These are phyloP conservation scores for Drosophila kikkawai DNA, from an alignment of 1,140 invertebrate species.

Conservation along the genomic window DNA sequence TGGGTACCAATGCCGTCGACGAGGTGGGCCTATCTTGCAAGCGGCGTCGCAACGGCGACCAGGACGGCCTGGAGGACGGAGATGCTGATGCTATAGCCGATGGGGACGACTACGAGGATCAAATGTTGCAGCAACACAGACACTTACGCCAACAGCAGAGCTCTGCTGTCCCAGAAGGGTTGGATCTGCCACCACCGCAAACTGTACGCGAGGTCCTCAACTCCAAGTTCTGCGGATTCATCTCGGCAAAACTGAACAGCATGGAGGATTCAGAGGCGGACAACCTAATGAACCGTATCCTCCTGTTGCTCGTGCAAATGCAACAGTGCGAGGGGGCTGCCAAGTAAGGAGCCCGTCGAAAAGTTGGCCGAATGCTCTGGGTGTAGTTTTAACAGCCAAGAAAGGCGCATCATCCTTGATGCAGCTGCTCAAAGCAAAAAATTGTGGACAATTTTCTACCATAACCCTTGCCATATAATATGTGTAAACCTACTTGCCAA, in stretches of 20 bases:
- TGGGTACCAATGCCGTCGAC: conserved; percentile 39
- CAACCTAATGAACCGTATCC: conserved; percentile 83
- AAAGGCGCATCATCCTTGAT: conserved; percentile 58
- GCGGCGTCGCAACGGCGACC: conserved; percentile 62
- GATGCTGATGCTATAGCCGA: conserved; percentile 45
- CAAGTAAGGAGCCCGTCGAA: conserved; percentile 34
- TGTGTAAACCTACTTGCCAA: conserved; percentile 41
- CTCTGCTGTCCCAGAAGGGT: conserved; percentile 33
- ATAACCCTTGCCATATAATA: conserved; percentile 52
- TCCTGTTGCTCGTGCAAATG: conserved; percentile 78
- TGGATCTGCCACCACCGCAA: conserved; percentile 74
- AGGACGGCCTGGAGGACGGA: conserved; percentile 53
- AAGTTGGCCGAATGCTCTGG: background rate
- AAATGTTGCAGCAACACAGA: conserved; percentile 82
- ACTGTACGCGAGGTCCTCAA: conserved; percentile 81
- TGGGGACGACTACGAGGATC: conserved; percentile 78
- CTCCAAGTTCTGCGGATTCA: conserved; percentile 82
- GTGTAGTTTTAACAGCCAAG: conserved; percentile 24
- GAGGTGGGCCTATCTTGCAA: conserved; percentile 34
- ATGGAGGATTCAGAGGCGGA: conserved; percentile 82
- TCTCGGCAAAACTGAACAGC: conserved; percentile 82
- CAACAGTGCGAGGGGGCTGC: conserved; percentile 60
- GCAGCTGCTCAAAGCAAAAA: conserved; percentile 57
- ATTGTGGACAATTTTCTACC: conserved; percentile 32
- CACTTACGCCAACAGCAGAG: conserved; percentile 78